Evolutionary conservation across 2,797 vertebrate species (phyloP), one percentile per base, ranked within the genome.

Genomic region (Coranthus polyacanthus): DNA sequence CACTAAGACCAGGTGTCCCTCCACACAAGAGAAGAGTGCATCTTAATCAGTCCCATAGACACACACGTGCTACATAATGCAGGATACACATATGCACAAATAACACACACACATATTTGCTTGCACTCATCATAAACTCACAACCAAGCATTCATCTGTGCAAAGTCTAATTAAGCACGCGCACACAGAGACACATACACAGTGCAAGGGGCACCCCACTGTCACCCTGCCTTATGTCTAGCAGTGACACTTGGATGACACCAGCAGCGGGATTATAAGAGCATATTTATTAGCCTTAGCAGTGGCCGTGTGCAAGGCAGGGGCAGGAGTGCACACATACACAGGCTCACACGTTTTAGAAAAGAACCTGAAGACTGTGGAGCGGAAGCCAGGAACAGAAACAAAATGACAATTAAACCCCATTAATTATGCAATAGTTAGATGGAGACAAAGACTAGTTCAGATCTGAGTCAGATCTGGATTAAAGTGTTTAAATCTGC

Each of bases 221-320:
- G 86, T 79, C 78, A 75, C 73, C 79, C 62, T 75, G 81, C 90
- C 91, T 84, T 92, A 92, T 92, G 91, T 87, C 85, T 55, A 68
- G 59, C 61, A 86, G 87, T 91, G 88, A 90, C 91, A 89, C 89
- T 92, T 92, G 90, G 90, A 91, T 91, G 91, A 92, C 91, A 91
- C 89, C 89, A 88, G 75, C 80, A 88, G 85, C 79, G 83, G 86
- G 89, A 89, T 91, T 89, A 91, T 88, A 90, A 87, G 67, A 80
- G 72, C 79, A 81, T 89, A 88, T 87, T 88, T 88, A 88, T 91
- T 90, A 88, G 78, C 84, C 82, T 81, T 67, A 68, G 79, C 78
- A 70, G 72, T 12, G 34, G 58, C 51, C 52, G 29, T 78, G 68
- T 69, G 71, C 42, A 75, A 79, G 61, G 63, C 49, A 43, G 61